Evolutionary conservation across 2,888 invertebrate genomes (phyloP), one percentile per base, ranked within the genome.

Genomic region (Agrypnus murinus): DNA sequence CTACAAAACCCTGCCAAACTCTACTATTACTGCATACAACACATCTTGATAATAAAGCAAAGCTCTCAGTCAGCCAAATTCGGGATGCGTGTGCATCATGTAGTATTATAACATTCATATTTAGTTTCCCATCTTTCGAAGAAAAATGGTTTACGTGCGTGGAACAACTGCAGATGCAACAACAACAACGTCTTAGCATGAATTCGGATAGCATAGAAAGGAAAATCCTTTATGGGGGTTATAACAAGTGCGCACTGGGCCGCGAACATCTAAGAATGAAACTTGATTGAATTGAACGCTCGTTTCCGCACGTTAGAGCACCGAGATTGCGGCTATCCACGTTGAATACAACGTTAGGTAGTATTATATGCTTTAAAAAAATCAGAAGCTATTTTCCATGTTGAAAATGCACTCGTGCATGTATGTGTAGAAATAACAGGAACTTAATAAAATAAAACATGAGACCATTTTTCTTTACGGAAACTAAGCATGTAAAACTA

Each of bases 281-380:
- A 63, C 79, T 78, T 82, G 81, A 83, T 83, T 83, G 82, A 83
- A 83, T 83, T 81, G 81, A 79, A 76, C 78, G 77, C 79, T 80
- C 80, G 78, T 82, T 83, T 82, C 81, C 81, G 82, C 82, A 81
- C 81, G 82, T 82, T 83, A 80, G 78, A 77, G 77, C 78, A 75
- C 78, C 77, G 75, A 79, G 80, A 81, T 83, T 81, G 80, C 77
- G 79, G 77, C 76, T 77, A 77, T 78, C 77, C 76, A 77, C 59
- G 74, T 68, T 69, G 77, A 75, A 79, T 79, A 73, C 74, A 69
- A 69, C 60, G 66, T n/a, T n/a, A n/a, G n/a, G n/a, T n/a, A n/a
- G n/a, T n/a, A n/a, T 63, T 53, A 63, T 60, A 32, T 34, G 65
- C 65, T 70, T 63, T 69, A 72, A 70, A 25, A 25, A 25, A 25